phyloP scores from a whole-genome alignment of 2,888 invertebrate species.

The Scaptodrosophila latifasciaeformis region DNA sequence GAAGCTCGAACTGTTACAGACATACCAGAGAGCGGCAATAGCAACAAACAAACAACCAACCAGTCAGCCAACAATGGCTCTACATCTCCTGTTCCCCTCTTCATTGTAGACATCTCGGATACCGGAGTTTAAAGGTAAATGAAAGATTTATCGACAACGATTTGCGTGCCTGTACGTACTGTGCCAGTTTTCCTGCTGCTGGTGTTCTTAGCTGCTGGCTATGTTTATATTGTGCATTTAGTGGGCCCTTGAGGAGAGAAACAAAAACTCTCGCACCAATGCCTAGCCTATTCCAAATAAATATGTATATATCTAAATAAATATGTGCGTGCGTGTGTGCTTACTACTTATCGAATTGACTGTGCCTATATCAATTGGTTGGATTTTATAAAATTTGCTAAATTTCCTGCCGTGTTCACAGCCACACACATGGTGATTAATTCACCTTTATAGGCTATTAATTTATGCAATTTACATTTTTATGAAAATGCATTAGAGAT shows the following conservation, averaged over 20 bases:
- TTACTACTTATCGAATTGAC: too few relatives aligned
- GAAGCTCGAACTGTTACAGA: conserved; percentile 48
- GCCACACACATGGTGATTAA: too few relatives aligned
- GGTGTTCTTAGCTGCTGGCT: conserved; percentile 38
- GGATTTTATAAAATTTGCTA: conserved; percentile 29
- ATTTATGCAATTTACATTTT: conserved; percentile 53
- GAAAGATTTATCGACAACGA: conserved; percentile 60
- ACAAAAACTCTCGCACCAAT: too few relatives aligned
- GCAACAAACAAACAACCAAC: not conserved
- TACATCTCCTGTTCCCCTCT: too few relatives aligned
- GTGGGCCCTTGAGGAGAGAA: conserved; percentile 50
- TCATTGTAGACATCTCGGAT: conserved; percentile 56
- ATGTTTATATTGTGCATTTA: conserved; percentile 59
- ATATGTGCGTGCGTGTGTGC: too few relatives aligned
- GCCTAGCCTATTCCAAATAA: not conserved
- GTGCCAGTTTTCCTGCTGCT: conserved; percentile 13
- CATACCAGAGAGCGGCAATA: not conserved
- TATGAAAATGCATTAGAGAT: conserved; percentile 51
- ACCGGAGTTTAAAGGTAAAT: conserved; percentile 69
- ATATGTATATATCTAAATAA: not conserved
- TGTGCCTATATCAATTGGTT: not conserved
- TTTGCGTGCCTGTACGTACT: conserved; percentile 25
- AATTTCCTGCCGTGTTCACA: conserved; percentile 15
- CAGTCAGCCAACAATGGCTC: too few relatives aligned
- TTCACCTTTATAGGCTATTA: conserved; percentile 53